Conservation (phyloP, 1,140 invertebrate genomes). For the Lepidostoma basale region DNA sequence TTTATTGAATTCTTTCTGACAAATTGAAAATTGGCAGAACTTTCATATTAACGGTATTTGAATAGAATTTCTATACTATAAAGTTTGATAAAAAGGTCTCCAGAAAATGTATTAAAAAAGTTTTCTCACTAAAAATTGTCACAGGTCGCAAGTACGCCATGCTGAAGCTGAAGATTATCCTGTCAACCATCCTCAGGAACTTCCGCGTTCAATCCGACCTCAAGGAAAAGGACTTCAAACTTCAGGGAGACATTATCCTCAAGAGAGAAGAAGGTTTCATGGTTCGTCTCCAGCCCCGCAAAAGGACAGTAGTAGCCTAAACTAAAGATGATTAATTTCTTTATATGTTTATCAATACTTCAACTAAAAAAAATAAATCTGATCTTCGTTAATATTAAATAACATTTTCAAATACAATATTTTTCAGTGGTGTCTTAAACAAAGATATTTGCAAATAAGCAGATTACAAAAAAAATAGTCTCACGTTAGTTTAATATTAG, state of each 20-base stretch:
- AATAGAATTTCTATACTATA: too few species aligned
- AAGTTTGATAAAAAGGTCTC: too few species aligned
- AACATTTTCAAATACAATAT: not conserved
- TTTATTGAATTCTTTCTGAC: too few species aligned
- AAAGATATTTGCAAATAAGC: too few species aligned
- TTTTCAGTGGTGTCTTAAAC: not conserved
- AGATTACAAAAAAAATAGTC: too few species aligned
- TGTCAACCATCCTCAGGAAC: constrained; percentile 86
- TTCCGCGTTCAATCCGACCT: constrained; percentile 76
- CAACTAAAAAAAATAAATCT: too few species aligned
- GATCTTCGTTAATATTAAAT: not conserved
- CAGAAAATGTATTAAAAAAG: too few species aligned
- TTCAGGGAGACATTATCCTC: constrained; percentile 84
- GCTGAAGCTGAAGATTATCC: constrained; percentile 85
- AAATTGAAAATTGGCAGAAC: too few species aligned
- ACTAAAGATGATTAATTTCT: not conserved
- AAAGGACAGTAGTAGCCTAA: constrained; percentile 46
- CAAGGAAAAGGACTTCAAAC: constrained; percentile 74
- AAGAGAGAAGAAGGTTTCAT: constrained; percentile 84
- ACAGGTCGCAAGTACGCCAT: constrained; percentile 87
- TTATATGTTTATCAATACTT: too few species aligned
- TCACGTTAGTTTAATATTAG: too few species aligned
- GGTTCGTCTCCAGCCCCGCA: constrained; percentile 71
- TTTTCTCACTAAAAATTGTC: too few species aligned
- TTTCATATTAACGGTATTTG: too few species aligned